A percentile compares a stretch with the other conserved stretches of the same genome.
Evolutionary conservation across 2,888 invertebrate genomes (phyloP).

Genomic region (Choristoneura rosaceana): DNA sequence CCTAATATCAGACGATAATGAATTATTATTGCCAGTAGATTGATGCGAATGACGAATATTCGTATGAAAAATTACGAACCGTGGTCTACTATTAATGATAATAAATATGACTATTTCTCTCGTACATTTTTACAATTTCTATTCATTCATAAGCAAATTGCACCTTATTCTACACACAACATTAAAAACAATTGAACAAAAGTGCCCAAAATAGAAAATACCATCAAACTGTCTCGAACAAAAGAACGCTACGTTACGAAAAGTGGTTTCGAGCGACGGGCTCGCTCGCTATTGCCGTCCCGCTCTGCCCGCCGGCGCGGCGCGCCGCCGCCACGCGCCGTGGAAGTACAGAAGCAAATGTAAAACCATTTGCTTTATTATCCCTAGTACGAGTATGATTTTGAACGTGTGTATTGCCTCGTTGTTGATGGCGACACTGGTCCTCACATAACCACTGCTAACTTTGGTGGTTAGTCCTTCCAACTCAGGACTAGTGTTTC

Average conservation of each 20-base stretch:
- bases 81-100: slow-evolving; percentile 46
- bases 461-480: too few relatives aligned
- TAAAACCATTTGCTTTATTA: slow-evolving; percentile 75
- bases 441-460: neutral
- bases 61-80: slow-evolving; percentile 44
- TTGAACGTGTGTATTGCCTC: slow-evolving; percentile 50
- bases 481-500: neutral
- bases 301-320: slow-evolving; percentile 49
- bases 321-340: slow-evolving; percentile 54
- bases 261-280: slow-evolving; percentile 48
- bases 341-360: slow-evolving; percentile 71
- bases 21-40: slow-evolving; percentile 51
- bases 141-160: slow-evolving; percentile 48
- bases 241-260: slow-evolving; percentile 30
- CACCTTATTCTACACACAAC: slow-evolving; percentile 44
- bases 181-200: slow-evolving; percentile 41
- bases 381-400: slow-evolving; percentile 59
- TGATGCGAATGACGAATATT: slow-evolving; percentile 43
- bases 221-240: slow-evolving; percentile 36
- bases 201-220: slow-evolving; percentile 37
- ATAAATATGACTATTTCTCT: slow-evolving; percentile 49
- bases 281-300: neutral
- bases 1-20: slow-evolving; percentile 50
- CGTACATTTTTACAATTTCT: slow-evolving; percentile 44
- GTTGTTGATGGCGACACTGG: slow-evolving; percentile 7